Percentiles rank a stretch among this genome's conserved stretches.
Conservation (phyloP, 2,113 vertebrate genomes). For the Callospermophilus lateralis region DNA sequence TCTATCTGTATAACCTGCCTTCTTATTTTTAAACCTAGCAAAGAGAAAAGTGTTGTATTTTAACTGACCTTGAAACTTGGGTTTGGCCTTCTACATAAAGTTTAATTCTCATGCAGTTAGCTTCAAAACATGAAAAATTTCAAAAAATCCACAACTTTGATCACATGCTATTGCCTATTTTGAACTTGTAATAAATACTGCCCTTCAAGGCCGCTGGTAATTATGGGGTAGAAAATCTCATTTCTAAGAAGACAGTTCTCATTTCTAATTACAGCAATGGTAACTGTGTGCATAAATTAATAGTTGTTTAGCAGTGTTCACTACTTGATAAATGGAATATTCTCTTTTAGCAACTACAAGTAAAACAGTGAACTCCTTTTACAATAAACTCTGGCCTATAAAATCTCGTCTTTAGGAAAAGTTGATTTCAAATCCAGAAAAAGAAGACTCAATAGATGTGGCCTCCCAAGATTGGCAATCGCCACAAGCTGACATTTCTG, state of each 20-base stretch:
- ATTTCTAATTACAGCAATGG: conserved; percentile 45
- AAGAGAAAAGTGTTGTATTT: not conserved
- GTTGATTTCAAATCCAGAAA: not conserved
- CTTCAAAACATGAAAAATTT: not conserved
- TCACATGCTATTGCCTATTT: not conserved
- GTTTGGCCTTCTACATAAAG: not conserved
- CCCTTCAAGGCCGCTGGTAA: conserved; percentile 47
- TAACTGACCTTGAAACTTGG: not conserved
- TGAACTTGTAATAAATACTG: not conserved
- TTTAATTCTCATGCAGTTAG: not conserved
- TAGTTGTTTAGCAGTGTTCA: not conserved
- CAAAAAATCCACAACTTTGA: not conserved
- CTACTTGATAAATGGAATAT: not conserved
- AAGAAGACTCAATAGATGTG: not conserved
- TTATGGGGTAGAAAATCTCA: not conserved
- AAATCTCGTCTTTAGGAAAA: not conserved
- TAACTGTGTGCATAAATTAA: conserved; percentile 44
- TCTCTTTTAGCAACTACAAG: not conserved
- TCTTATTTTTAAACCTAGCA: conserved; percentile 7
- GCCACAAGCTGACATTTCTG: not conserved
- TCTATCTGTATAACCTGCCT: not conserved
- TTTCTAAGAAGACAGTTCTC: conserved; percentile 57
- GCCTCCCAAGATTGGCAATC: not conserved
- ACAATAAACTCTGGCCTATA: not conserved
- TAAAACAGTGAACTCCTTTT: not conserved